These are phyloP conservation scores for Drosophila bunnanda DNA, from an alignment of 2,888 invertebrate species.

Conservation along the genomic window DNA sequence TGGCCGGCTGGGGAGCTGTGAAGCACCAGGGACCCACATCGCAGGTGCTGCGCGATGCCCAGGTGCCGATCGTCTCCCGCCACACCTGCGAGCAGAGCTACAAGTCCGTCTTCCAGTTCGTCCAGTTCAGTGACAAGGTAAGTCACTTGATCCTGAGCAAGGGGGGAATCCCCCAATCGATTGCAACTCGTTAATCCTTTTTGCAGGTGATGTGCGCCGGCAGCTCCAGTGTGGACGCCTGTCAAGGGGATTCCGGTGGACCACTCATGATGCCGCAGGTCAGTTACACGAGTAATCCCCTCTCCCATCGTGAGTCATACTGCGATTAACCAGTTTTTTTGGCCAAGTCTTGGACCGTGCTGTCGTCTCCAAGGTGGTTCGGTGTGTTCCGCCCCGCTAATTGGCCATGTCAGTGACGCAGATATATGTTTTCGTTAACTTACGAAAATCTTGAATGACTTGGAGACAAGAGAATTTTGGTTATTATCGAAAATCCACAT, in stretches of 20 bases:
- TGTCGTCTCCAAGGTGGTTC: slow-evolving; percentile 60
- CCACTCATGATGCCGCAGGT: slow-evolving; percentile 84
- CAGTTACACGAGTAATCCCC: slow-evolving; percentile 57
- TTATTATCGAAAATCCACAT: not conserved
- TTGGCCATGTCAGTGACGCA: slow-evolving; percentile 18
- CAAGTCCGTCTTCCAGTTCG: slow-evolving; percentile 72
- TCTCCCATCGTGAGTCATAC: slow-evolving; percentile 21
- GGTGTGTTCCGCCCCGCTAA: slow-evolving; percentile 23
- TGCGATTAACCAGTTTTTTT: slow-evolving; percentile 61
- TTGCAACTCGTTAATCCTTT: slow-evolving; percentile 17
- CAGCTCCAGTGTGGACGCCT: slow-evolving; percentile 80
- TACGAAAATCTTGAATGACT: slow-evolving; percentile 36
- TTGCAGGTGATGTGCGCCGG: slow-evolving; percentile 84
- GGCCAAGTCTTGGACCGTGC: slow-evolving; percentile 32
- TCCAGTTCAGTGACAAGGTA: slow-evolving; percentile 75
- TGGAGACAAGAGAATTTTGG: slow-evolving; percentile 8
- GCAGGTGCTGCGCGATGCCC: slow-evolving; percentile 85
- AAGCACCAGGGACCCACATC: slow-evolving; percentile 83
- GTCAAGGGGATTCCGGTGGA: slow-evolving; percentile 85
- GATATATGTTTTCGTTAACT: slow-evolving; percentile 19
- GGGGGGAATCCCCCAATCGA: slow-evolving; percentile 20
- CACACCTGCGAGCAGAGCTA: slow-evolving; percentile 85
- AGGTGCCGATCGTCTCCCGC: slow-evolving; percentile 82
- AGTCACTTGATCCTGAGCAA: slow-evolving; percentile 15
- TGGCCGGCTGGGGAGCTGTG: slow-evolving; percentile 93